Evolutionary conservation across 2,113 vertebrate genomes (phyloP).

Genomic region (Dendropsophus ebraccatus): DNA sequence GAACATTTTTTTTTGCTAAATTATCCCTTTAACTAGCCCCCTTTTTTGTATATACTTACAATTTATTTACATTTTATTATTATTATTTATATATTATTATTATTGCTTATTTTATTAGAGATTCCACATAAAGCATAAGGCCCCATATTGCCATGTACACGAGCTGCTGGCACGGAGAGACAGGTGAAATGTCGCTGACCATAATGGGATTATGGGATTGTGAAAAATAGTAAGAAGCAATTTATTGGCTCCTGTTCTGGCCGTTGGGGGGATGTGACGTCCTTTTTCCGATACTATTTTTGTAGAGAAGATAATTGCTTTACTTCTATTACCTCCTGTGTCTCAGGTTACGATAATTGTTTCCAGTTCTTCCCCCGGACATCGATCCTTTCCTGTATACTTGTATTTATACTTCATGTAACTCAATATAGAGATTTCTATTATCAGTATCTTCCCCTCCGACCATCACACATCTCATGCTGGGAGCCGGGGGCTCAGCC

Average conservation of each 20-base stretch:
- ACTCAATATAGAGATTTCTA: conserved; percentile 16
- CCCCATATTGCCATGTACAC: too few species aligned
- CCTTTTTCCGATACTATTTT: conserved; percentile 22
- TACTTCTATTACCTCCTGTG: conserved; percentile 24
- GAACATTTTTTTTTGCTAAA: too few species aligned
- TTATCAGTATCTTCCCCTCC: neutral
- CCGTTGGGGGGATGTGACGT: neutral
- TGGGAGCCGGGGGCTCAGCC: neutral
- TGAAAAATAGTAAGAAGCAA: neutral
- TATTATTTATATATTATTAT: too few species aligned
- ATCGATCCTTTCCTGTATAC: conserved; percentile 33
- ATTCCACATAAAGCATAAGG: too few species aligned
- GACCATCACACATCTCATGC: too few species aligned
- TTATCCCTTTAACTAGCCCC: too few species aligned
- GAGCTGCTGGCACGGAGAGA: too few species aligned
- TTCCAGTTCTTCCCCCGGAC: neutral
- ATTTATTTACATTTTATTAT: too few species aligned
- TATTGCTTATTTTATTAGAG: too few species aligned
- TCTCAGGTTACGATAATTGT: conserved; percentile 51
- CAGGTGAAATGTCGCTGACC: neutral
- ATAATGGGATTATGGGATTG: neutral
- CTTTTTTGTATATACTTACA: too few species aligned
- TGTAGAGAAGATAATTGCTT: conserved; percentile 28
- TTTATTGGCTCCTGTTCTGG: neutral
- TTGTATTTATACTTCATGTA: conserved; percentile 17